A percentile compares a stretch with the other conserved stretches of the same genome.
Evolutionary conservation across 2,113 vertebrate species (phyloP).

Genomic region (Mesoclemmys tuberculata): DNA sequence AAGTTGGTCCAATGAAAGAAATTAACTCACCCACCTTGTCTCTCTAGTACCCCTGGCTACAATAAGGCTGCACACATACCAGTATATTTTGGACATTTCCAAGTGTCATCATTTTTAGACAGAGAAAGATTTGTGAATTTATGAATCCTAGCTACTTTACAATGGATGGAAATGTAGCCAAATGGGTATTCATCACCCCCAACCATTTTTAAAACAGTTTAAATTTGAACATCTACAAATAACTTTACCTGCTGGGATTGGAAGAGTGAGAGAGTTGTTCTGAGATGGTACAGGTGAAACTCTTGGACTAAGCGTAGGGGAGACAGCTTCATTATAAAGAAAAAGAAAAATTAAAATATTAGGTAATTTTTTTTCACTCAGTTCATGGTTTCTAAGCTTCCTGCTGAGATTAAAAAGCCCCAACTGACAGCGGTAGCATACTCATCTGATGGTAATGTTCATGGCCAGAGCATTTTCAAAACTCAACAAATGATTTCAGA

Average conservation of each 20-base stretch:
- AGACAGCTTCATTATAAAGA: constrained; percentile 75
- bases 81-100: background rate
- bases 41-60: background rate
- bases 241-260: constrained; percentile 79
- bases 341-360: background rate
- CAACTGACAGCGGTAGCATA: background rate
- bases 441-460: background rate
- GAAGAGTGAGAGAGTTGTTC: constrained; percentile 81
- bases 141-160: background rate
- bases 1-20: too few relatives aligned
- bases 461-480: background rate
- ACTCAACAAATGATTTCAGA: background rate
- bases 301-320: constrained; percentile 82
- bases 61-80: background rate
- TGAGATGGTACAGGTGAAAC: constrained; percentile 82
- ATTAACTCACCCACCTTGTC: background rate
- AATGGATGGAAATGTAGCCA: background rate
- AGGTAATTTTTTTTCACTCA: background rate
- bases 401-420: background rate
- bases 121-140: background rate
- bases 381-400: background rate
- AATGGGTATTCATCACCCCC: background rate
- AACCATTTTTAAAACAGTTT: background rate
- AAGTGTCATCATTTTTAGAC: background rate
- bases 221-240: background rate